Evolutionary conservation across 1,140 invertebrate species (phyloP).

Genomic region (Drosophila pallidifrons): DNA sequence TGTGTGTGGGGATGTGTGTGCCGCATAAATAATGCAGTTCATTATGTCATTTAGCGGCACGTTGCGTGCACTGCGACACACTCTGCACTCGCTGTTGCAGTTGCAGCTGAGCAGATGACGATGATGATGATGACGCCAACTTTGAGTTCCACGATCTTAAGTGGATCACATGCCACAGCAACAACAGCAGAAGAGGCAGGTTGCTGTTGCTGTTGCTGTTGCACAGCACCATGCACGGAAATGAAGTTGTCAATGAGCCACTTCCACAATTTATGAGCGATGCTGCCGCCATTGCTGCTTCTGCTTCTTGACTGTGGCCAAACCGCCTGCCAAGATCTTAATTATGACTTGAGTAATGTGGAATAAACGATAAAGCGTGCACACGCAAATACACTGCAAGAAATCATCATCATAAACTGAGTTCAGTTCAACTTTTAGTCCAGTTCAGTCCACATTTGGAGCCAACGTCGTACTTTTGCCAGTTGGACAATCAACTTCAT

Average conservation of each 20-base stretch:
- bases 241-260: conserved; percentile 83
- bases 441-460: conserved; percentile 16
- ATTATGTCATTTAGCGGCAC: conserved; percentile 82
- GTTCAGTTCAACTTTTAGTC: background rate
- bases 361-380: conserved; percentile 82
- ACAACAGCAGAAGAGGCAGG: conserved; percentile 19
- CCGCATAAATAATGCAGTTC: conserved; percentile 83
- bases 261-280: conserved; percentile 83
- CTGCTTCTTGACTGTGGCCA: conserved; percentile 30
- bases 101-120: conserved; percentile 44
- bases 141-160: conserved; percentile 51
- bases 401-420: conserved; percentile 24
- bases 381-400: conserved; percentile 76
- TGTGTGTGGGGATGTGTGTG: conserved; percentile 44
- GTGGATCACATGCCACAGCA: conserved; percentile 59
- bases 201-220: conserved; percentile 48
- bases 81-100: background rate
- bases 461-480: conserved; percentile 27
- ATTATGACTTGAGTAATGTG: conserved; percentile 83
- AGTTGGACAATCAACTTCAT: conserved; percentile 70
- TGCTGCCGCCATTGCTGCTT: conserved; percentile 43
- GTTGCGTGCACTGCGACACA: conserved; percentile 64
- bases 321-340: conserved; percentile 78
- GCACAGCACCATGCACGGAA: conserved; percentile 72
- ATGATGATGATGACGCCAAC: conserved; percentile 30